Conservation (phyloP, 2,113 vertebrate genomes). For the Pungitius pungitius region DNA sequence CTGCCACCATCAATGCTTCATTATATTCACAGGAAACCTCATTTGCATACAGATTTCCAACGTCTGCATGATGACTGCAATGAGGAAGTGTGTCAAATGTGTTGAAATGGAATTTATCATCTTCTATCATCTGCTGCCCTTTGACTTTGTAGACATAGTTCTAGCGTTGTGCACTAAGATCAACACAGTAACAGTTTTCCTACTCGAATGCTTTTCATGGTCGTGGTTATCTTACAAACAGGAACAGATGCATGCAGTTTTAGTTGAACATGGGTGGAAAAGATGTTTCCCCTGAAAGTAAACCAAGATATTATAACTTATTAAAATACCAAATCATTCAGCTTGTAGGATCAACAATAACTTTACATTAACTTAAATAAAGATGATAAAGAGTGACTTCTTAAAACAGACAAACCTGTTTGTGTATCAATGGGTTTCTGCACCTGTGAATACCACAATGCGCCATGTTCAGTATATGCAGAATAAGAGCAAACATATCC, state of each 20-base stretch:
- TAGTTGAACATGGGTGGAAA: not conserved
- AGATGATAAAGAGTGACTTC: not conserved
- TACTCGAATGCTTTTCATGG: not conserved
- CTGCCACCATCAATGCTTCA: conserved; percentile 9
- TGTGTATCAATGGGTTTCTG: conserved; percentile 26
- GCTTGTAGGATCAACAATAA: not conserved
- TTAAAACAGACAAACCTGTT: not conserved
- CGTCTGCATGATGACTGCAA: conserved; percentile 12
- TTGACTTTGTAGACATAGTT: conserved; percentile 10
- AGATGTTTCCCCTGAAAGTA: conserved; percentile 18
- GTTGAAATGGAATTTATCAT: conserved; percentile 24
- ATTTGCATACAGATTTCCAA: conserved; percentile 58
- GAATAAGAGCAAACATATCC: not conserved
- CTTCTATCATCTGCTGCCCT: conserved; percentile 8
- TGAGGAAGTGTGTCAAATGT: conserved; percentile 28
- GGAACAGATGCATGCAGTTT: not conserved
- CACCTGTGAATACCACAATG: conserved; percentile 11
- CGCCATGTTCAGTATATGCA: not conserved
- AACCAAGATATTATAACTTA: not conserved
- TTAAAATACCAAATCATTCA: conserved; percentile 1
- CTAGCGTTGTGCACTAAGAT: not conserved
- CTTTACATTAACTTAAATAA: conserved; percentile 19
- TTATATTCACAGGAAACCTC: conserved; percentile 31
- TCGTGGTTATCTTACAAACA: conserved; percentile 6
- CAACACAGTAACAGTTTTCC: not conserved